Percentiles rank a stretch among this genome's conserved stretches.
Evolutionary conservation across 2,888 invertebrate genomes (phyloP).

Genomic region (Rapana venosa): DNA sequence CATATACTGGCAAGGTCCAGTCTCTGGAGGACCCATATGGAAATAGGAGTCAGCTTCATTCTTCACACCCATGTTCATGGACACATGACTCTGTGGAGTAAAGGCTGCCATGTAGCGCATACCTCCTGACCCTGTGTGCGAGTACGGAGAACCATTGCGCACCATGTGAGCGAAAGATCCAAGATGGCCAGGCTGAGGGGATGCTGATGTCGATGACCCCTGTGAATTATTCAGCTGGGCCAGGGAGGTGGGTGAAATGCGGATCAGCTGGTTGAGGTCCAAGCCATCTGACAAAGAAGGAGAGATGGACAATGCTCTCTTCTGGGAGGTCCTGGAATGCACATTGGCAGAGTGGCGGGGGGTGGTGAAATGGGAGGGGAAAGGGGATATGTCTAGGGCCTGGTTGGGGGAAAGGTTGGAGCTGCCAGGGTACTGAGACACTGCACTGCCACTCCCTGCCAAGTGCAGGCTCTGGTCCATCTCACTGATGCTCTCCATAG

Average conservation of each 20-base stretch:
- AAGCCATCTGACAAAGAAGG: conserved; percentile 74
- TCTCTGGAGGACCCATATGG: conserved; percentile 50
- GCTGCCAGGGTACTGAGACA: conserved; percentile 64
- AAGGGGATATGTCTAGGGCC: conserved; percentile 67
- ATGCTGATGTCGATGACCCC: conserved; percentile 70
- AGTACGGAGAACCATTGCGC: conserved; percentile 72
- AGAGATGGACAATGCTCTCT: conserved; percentile 75
- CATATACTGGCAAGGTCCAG: conserved; percentile 56
- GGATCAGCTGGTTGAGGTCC: conserved; percentile 78
- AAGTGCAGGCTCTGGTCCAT: conserved; percentile 54
- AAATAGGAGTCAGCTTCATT: conserved; percentile 58
- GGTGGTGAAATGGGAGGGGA: conserved; percentile 73
- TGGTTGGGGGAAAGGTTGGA: conserved; percentile 72
- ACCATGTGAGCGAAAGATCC: conserved; percentile 77
- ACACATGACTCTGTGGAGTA: conserved; percentile 51
- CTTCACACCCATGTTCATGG: conserved; percentile 54
- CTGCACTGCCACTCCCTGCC: conserved; percentile 53
- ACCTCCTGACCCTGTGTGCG: conserved; percentile 70
- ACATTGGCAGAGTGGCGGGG: conserved; percentile 74
- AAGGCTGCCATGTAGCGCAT: conserved; percentile 53
- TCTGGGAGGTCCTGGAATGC: conserved; percentile 65
- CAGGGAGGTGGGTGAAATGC: conserved; percentile 79
- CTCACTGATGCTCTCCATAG: conserved; percentile 53
- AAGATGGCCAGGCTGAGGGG: conserved; percentile 65
- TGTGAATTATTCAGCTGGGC: conserved; percentile 68